phyloP scores from a whole-genome alignment of 2,113 vertebrate genomes.

The Lynx canadensis region DNA sequence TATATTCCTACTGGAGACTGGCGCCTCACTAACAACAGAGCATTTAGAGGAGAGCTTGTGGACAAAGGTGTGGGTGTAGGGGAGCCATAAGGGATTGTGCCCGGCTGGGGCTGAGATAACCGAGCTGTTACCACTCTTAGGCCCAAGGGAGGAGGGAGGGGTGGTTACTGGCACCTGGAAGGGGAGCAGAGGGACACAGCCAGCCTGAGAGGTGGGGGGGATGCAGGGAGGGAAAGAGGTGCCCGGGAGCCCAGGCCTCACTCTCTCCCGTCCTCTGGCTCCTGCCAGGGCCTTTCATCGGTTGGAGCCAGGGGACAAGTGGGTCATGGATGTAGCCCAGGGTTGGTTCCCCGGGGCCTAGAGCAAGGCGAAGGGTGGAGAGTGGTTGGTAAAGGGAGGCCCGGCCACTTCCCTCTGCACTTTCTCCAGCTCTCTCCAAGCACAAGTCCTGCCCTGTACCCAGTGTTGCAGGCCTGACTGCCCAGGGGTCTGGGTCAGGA shows the following conservation, averaged over 20 bases:
- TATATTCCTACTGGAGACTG: background rate
- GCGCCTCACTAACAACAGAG: accelerated
- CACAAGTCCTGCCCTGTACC: too few species aligned
- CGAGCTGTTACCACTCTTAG: too few species aligned
- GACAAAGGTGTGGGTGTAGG: background rate
- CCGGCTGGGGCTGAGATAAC: too few species aligned
- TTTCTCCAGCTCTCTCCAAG: background rate
- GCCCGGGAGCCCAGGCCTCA: background rate
- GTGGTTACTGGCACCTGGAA: background rate
- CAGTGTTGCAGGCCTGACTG: background rate
- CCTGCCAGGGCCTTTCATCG: background rate
- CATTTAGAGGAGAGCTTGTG: background rate
- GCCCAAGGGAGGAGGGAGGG: background rate
- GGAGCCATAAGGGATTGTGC: background rate
- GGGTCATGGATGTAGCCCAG: background rate
- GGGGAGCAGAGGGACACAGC: background rate
- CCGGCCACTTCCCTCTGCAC: background rate
- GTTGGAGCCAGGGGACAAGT: background rate
- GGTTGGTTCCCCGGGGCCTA: background rate
- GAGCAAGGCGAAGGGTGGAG: background rate
- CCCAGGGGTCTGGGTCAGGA: background rate
- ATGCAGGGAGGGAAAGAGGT: background rate
- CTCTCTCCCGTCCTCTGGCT: background rate
- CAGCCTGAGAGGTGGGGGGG: accelerated
- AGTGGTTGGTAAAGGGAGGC: background rate